Evolutionary conservation across 1,140 invertebrate genomes (phyloP), one percentile per base, ranked within the genome.

Genomic region (Metaphire vulgaris): DNA sequence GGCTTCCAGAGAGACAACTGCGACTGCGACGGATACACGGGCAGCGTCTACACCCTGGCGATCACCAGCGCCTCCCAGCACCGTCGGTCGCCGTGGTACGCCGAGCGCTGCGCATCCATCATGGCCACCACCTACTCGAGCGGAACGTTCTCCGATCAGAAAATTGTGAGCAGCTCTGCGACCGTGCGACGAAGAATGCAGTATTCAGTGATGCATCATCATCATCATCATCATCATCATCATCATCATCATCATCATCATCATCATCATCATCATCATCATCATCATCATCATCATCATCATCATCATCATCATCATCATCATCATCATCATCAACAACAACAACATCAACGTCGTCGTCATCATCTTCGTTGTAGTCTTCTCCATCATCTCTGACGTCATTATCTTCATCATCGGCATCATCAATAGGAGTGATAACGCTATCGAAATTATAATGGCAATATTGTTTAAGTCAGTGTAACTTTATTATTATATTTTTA

Each of bases 31-130:
- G 97, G 86, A 15, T 87, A 87, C 80, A 84, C 85, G 1, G 98
- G 98, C 82, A 97, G 94, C 81, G 98, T 99, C 82, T 98, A 98
- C 86, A 99, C 97, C 0, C 86, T 99, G 32, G 97, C 95, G 74
- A 98, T 99, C 81, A 97, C 93, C 28, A 97, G 94, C 82, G 96
- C 96, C 0, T 98, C 96, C 0, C 96, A 99, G 81, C 82, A 64
- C 82, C 76, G 80, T 31, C 72, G 70, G 14, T 81, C 82, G 82
- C 97, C 97, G 0, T 99, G 97, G 97, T 99, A 99, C 85, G 88
- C 97, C 72, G 96, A 98, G 87, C 94, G 97, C 85, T 99, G 96
- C 82, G 95, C 96, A 1, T 98, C 96, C 1, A 98, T 96, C 1
- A 86, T 99, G 75, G 95, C 96, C 0, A 93, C 95, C 1, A 99